Evolutionary conservation across 2,888 invertebrate species (phyloP), one percentile per base, ranked within the genome.

Genomic region (Scaptomyza caliginosa): DNA sequence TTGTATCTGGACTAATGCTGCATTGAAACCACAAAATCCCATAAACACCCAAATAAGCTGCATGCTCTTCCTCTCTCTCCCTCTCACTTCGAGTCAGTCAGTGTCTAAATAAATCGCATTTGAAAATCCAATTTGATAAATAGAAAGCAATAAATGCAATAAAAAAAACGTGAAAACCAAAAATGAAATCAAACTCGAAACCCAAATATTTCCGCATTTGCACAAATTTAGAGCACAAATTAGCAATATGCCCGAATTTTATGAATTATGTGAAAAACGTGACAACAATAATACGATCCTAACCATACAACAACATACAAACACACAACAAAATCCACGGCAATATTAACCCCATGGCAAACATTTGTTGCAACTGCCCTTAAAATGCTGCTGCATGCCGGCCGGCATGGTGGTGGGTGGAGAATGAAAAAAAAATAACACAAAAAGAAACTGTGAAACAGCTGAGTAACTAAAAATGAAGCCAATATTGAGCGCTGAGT

Each of bases 381-480:
- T 38, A 62, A 56, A 48, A 42, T 34, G 40, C 32, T 43, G 21
- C 13, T 19, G 40, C 38, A n/a, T 17, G 26, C 50, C 21, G 16
- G 11, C n/a, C 10, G 10, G 5, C 17, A 8, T 5, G 24, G 28
- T n/a, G 17, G 8, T 19, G 45, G n/a, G 16, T 1, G 26, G n/a
- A 24, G 0, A 24, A 30, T 24, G 16, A 21, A 17, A 0, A 21
- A 30, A 34, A 17, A n/a, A 52, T n/a, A n/a, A n/a, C n/a, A 30
- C 34, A 28, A n/a, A 34, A 10, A 49, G 45, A 58, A 50, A 55
- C 21, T 51, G 57, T 49, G 64, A 75, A 85, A 69, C 85, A 81
- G 82, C 82, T 82, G 80, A 82, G 83, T 83, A 83, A 83, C 83
- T 81, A 82, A 74, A 85, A 86, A 71, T 74, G 80, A 86, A 85